Conservation (phyloP, 2,113 vertebrate genomes). For the Petroica traversi region DNA sequence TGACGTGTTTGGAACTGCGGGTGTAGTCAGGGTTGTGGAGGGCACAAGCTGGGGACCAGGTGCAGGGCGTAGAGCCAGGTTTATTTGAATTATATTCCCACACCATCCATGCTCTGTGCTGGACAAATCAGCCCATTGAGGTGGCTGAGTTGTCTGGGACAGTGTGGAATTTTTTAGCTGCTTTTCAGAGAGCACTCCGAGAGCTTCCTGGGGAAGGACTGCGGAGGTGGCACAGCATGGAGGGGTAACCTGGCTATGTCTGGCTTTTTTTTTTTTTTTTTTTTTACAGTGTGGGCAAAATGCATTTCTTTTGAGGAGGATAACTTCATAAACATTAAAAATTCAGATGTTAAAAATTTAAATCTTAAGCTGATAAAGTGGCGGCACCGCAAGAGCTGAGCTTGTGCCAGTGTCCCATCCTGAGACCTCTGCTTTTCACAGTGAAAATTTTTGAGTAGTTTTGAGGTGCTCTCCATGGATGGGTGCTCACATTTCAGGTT, state of each 20-base stretch:
- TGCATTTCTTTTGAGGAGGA: background rate
- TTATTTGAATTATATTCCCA: fast-evolving
- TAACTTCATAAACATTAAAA: background rate
- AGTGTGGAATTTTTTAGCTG: background rate
- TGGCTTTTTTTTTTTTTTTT: background rate
- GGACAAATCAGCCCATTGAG: fast-evolving
- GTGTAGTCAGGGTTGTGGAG: background rate
- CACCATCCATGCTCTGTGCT: fast-evolving
- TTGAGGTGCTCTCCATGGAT: fast-evolving
- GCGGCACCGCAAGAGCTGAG: background rate
- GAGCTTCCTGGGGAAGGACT: background rate
- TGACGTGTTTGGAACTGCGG: background rate
- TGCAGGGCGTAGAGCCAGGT: fast-evolving
- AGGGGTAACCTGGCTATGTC: background rate
- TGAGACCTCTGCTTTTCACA: background rate
- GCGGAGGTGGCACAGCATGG: background rate
- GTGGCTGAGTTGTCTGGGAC: background rate
- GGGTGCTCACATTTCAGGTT: background rate
- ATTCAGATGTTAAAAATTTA: background rate
- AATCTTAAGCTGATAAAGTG: background rate
- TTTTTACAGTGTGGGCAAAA: fast-evolving
- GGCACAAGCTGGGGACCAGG: fast-evolving
- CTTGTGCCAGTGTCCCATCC: fast-evolving
- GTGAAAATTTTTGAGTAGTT: background rate
- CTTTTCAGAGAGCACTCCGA: fast-evolving